Evolutionary conservation across 2,113 vertebrate genomes (phyloP).

Genomic region (Albula glossodonta): DNA sequence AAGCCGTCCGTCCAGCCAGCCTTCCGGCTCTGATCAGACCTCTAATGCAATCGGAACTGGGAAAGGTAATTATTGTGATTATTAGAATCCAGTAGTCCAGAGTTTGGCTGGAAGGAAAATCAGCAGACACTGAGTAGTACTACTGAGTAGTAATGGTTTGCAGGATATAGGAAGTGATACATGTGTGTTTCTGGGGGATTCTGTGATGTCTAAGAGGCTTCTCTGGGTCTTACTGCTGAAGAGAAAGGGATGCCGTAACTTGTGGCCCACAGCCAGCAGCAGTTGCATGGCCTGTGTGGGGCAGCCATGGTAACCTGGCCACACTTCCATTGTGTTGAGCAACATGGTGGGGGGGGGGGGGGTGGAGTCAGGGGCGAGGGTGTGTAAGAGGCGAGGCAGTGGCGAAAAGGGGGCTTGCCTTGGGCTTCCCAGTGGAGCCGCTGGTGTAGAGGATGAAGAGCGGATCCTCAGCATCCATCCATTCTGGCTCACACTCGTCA

Average conservation of each 20-base stretch:
- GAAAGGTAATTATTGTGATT: not conserved
- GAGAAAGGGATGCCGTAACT: too few relatives aligned
- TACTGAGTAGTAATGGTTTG: not conserved
- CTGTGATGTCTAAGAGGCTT: too few relatives aligned
- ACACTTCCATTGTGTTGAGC: too few relatives aligned
- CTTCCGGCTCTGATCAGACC: not conserved
- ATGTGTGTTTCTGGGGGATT: too few relatives aligned
- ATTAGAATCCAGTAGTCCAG: not conserved
- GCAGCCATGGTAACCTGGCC: too few relatives aligned
- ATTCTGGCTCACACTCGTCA: conserved; percentile 76
- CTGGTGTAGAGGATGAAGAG: conserved; percentile 82
- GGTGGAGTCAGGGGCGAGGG: not conserved
- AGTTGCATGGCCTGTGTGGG: too few relatives aligned
- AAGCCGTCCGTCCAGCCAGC: not conserved
- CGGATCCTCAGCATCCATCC: conserved; percentile 77
- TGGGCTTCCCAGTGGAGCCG: conserved; percentile 80
- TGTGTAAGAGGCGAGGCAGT: not conserved
- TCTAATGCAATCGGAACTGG: not conserved
- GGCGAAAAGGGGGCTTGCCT: conserved; percentile 51
- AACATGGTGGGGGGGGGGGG: too few relatives aligned
- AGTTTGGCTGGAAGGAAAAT: not conserved
- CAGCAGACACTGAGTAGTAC: not conserved
- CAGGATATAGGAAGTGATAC: not conserved
- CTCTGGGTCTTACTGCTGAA: too few relatives aligned
- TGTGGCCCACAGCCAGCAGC: too few relatives aligned